A percentile compares a stretch with the other conserved stretches of the same genome.
Evolutionary conservation across 2,888 invertebrate genomes (phyloP).

Genomic region (Camptogramma bilineatum): DNA sequence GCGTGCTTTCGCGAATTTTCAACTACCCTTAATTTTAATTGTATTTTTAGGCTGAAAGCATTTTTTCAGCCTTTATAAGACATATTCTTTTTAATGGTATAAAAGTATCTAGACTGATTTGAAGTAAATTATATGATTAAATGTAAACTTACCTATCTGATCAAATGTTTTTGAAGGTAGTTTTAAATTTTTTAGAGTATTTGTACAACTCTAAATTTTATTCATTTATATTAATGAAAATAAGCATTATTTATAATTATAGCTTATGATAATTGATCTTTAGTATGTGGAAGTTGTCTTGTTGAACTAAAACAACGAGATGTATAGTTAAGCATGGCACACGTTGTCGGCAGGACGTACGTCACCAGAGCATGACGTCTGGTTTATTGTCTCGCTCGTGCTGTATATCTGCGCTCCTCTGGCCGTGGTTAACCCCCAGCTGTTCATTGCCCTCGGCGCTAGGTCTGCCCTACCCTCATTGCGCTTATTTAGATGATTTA

Average conservation of each 20-base stretch:
- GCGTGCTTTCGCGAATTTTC: conserved; percentile 33
- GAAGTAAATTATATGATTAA: not conserved
- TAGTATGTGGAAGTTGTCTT: conserved; percentile 26
- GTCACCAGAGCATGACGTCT: conserved; percentile 77
- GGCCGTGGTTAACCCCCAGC: conserved; percentile 53
- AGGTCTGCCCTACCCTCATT: conserved; percentile 60
- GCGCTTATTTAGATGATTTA: conserved; percentile 54
- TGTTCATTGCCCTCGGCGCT: conserved; percentile 66
- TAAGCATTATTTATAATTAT: not conserved
- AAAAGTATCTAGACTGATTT: not conserved
- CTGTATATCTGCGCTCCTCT: conserved; percentile 52
- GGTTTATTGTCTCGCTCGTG: conserved; percentile 55
- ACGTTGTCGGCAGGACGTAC: conserved; percentile 66
- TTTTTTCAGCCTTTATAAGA: not conserved
- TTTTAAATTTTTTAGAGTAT: not conserved
- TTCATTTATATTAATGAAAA: not conserved
- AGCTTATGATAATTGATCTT: conserved; percentile 3
- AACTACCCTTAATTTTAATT: conserved; percentile 23
- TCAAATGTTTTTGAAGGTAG: conserved; percentile 6
- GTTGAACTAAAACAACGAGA: conserved; percentile 57
- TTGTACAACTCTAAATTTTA: not conserved
- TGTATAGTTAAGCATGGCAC: conserved; percentile 50
- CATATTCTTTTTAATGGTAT: not conserved
- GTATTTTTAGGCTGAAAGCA: not conserved
- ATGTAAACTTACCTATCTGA: too few relatives aligned